Percentiles rank a stretch among this genome's conserved stretches.
Conservation (phyloP, 2,888 invertebrate genomes). For the Lymantria monacha region DNA sequence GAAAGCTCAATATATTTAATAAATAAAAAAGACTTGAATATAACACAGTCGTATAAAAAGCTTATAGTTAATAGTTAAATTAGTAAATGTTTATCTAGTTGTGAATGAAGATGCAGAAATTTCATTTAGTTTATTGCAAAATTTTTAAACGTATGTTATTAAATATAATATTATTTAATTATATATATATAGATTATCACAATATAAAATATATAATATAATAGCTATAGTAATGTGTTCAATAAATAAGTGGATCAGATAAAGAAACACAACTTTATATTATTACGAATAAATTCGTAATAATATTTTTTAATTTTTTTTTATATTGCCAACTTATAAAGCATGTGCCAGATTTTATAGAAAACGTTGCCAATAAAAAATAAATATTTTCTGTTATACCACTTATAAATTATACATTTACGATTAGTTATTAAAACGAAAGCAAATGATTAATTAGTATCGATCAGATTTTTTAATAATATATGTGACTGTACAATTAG, state of each 20-base stretch:
- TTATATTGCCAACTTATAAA: not conserved
- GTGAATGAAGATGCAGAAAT: conserved; percentile 34
- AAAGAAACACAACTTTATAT: conserved; percentile 12
- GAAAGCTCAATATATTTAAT: conserved; percentile 77
- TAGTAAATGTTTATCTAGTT: conserved; percentile 60
- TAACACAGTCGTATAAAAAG: conserved; percentile 62
- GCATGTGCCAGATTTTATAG: conserved; percentile 25
- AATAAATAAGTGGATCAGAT: conserved; percentile 47
- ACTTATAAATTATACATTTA: conserved; percentile 14
- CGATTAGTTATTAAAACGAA: conserved; percentile 22
- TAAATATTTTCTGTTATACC: conserved; percentile 23
- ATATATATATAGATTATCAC: conserved; percentile 53
- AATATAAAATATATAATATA: conserved; percentile 36
- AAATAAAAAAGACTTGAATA: conserved; percentile 74
- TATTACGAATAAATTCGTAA: conserved; percentile 5
- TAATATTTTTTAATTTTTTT: not conserved
- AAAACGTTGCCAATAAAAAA: conserved; percentile 28
- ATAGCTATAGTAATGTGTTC: conserved; percentile 69
- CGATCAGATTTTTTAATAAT: conserved; percentile 47
- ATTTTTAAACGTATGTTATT: conserved; percentile 58
- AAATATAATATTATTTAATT: conserved; percentile 40
- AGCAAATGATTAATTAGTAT: conserved; percentile 30
- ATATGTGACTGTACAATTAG: conserved; percentile 73
- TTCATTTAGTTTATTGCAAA: conserved; percentile 42
- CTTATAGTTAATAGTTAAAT: conserved; percentile 63